A percentile compares a stretch with the other conserved stretches of the same genome.
phyloP scores from a whole-genome alignment of 2,113 vertebrate genomes.

The Vulpes ferrilata region DNA sequence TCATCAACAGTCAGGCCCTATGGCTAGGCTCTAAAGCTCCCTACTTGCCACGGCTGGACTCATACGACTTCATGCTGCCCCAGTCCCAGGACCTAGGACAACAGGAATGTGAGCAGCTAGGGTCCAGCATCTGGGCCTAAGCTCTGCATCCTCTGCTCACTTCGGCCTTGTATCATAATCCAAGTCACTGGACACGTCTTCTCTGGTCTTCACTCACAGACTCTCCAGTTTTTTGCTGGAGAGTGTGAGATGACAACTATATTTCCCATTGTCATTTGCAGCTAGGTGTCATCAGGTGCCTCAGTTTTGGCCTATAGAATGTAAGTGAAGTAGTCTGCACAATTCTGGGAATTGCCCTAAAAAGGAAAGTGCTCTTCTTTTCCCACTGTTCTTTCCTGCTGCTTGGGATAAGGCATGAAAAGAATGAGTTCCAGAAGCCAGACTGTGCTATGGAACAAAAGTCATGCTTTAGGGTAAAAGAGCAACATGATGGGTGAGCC shows the following conservation, averaged over 20 bases:
- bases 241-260: background rate
- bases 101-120: background rate
- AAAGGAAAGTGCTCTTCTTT: background rate
- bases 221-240: background rate
- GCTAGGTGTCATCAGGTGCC: background rate
- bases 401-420: background rate
- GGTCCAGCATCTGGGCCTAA: background rate
- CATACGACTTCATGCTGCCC: background rate
- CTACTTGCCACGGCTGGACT: accelerated
- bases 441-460: background rate
- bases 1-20: background rate
- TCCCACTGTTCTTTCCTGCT: background rate
- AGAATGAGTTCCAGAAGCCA: background rate
- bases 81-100: background rate
- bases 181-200: background rate
- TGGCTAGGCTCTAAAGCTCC: background rate
- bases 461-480: background rate
- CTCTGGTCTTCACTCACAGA: background rate
- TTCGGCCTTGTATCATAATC: background rate
- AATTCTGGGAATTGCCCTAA: background rate
- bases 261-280: background rate
- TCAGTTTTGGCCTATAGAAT: background rate
- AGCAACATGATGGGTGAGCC: background rate
- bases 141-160: background rate
- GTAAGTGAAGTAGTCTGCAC: background rate